Evolutionary conservation across 1,140 invertebrate species (phyloP).

Genomic region (Drosophila orosa): DNA sequence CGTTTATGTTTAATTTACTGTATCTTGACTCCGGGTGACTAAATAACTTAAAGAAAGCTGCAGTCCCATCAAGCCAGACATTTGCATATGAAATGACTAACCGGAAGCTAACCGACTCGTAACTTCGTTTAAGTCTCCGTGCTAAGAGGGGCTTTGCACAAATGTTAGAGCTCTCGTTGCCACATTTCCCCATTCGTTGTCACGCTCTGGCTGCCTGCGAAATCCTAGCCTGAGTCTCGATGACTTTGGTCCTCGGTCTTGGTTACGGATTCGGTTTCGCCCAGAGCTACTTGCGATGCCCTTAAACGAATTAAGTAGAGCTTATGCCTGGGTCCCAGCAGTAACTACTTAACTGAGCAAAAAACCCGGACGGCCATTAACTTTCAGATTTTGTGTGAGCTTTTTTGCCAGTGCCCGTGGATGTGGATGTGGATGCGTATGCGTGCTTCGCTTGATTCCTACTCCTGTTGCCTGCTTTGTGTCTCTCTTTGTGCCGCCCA

Average conservation of each 20-base stretch:
- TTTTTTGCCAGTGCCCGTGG: slow-evolving; percentile 40
- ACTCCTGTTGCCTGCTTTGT: slow-evolving; percentile 24
- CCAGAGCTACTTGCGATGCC: slow-evolving; percentile 47
- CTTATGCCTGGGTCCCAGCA: slow-evolving; percentile 55
- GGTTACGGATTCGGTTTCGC: slow-evolving; percentile 8
- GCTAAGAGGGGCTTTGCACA: slow-evolving; percentile 13
- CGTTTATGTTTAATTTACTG: neutral
- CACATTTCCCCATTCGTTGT: slow-evolving; percentile 23
- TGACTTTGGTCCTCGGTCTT: slow-evolving; percentile 5
- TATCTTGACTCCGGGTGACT: neutral
- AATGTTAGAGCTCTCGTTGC: slow-evolving; percentile 19
- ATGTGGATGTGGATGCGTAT: slow-evolving; percentile 17
- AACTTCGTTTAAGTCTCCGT: slow-evolving; percentile 28
- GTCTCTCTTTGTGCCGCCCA: slow-evolving; percentile 38
- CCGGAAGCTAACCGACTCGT: slow-evolving; percentile 24
- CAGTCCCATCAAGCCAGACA: slow-evolving; percentile 2
- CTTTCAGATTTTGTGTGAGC: slow-evolving; percentile 68
- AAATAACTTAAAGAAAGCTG: slow-evolving; percentile 5
- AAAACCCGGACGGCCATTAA: slow-evolving; percentile 54
- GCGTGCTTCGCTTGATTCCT: slow-evolving; percentile 16
- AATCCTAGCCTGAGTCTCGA: slow-evolving; percentile 10
- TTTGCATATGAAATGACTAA: slow-evolving; percentile 24
- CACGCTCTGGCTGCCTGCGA: slow-evolving; percentile 4
- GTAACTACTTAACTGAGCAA: slow-evolving; percentile 50
- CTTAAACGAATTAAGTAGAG: slow-evolving; percentile 72